Base-by-base conservation (phyloP, 2,113 vertebrate genomes). In the Thalassarche chlororhynchos region DNA sequence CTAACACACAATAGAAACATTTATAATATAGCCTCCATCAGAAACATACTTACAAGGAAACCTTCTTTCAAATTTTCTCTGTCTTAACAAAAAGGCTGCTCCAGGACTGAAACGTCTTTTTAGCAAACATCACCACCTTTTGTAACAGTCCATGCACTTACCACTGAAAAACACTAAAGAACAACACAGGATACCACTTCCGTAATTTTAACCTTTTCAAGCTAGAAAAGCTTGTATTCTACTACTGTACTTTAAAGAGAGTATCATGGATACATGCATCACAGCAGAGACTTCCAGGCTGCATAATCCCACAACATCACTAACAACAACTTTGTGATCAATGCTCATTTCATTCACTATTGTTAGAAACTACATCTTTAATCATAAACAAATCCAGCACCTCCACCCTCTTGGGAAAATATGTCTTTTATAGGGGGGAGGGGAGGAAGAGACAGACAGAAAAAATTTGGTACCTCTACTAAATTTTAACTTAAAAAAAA, bases 391-490 rank as follows among this genome's bases (percentile, higher is more conserved):
- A 62, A 80, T 40, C 20, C 4, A 79, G 28, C 7, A 71, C 6
- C 17, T 80, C 13, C 17, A 75, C 21, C 4, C 31, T 66, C 25
- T 28, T 26, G 23, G 21, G 14, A 74, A 77, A 89, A 52, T 1
- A 62, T 0, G 3, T 13, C 24, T 25, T 66, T 32, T 42, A 29
- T 23, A 18, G 4, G 14, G 7, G 7, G 0, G 2, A 44, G 5
- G 7, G 3, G 10, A 2, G 8, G 5, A 31, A 47, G 20, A 47
- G 18, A 14, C 19, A 31, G 8, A 26, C 6, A 17, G 24, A 9
- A 18, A 20, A 3, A 23, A 40, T 12, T 10, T 21, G 46, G 40
- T 18, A 76, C 7, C 28, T 6, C 15, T 36, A 57, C 31, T 28
- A 34, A 78, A 29, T 17, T 85, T 36, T 54, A 49, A 25, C 5